Evolutionary conservation across 1,140 invertebrate genomes (phyloP), one percentile per base, ranked within the genome.

Genomic region (Brachionus calyciflorus): DNA sequence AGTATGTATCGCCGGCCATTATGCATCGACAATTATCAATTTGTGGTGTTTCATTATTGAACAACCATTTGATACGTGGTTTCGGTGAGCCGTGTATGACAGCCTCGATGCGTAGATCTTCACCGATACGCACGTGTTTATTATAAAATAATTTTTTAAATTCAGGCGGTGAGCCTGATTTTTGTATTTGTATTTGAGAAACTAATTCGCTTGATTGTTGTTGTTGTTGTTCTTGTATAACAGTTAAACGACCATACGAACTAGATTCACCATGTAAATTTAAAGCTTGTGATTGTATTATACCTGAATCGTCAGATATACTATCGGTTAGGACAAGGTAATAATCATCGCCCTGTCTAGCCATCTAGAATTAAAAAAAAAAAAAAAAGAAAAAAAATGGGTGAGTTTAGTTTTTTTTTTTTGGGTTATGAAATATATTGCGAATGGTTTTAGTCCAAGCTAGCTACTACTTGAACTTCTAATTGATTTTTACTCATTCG

Each of bases 321-420:
- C 30, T 73, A 14, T 73, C 69, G 28, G 46, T 73, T 73, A 73
- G 24, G 69, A 73, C 69, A 73, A 73, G 69, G 69, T 73, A 73
- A 73, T 51, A 49, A 28, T 73, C 46, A 55, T 73, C 69, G 69
- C 69, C 69, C 37, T 73, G 69, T 51, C 69, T 73, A 33, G 69
- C 69, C 69, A 73, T 73, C 69, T 73, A 73, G 51, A 73, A 7
- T 12, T 26, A 4, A 46, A 26, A 24, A 26, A 41, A 4, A 14
- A 41, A 65, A 65, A 65, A 44, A 44, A 0, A n/a, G n/a, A n/a
- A n/a, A n/a, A n/a, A n/a, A n/a, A n/a, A n/a, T n/a, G n/a, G n/a
- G n/a, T n/a, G n/a, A n/a, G n/a, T n/a, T n/a, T n/a, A n/a, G n/a
- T n/a, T n/a, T n/a, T n/a, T n/a, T n/a, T n/a, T n/a, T n/a, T n/a